These are phyloP conservation scores for Agrochola macilenta DNA, from an alignment of 2,888 invertebrate species.

Conservation along the genomic window DNA sequence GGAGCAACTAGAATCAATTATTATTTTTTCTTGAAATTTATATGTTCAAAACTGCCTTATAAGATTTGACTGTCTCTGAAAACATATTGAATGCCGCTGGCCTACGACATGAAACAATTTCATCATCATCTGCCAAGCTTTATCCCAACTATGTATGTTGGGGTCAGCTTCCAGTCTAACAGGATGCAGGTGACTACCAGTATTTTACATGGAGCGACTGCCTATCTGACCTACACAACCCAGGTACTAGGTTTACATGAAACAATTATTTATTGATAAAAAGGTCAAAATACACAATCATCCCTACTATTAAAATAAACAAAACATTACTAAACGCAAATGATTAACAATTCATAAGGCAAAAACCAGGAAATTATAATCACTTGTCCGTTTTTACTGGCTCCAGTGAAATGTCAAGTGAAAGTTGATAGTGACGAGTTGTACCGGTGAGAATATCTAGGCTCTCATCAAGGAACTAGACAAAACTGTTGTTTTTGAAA, in stretches of 20 bases:
- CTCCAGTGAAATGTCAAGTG: conserved; percentile 50
- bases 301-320: background rate
- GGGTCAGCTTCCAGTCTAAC: too few species aligned
- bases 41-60: background rate
- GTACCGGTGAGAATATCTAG: conserved; percentile 69
- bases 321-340: background rate
- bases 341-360: background rate
- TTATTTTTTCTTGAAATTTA: background rate
- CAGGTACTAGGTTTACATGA: too few species aligned
- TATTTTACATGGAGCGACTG: too few species aligned
- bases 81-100: too few species aligned
- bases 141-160: too few species aligned
- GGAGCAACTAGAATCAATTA: background rate
- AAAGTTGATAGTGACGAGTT: conserved; percentile 68
- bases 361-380: conserved; percentile 6
- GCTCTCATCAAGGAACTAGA: conserved; percentile 43
- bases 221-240: too few species aligned
- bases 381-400: conserved; percentile 37
- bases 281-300: background rate
- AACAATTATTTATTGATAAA: too few species aligned
- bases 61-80: background rate
- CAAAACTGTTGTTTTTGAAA: conserved; percentile 44
- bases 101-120: background rate
- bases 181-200: too few species aligned
- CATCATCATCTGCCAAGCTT: too few species aligned